Evolutionary conservation across 2,888 invertebrate species (phyloP).

Genomic region (Latheticus oryzae): DNA sequence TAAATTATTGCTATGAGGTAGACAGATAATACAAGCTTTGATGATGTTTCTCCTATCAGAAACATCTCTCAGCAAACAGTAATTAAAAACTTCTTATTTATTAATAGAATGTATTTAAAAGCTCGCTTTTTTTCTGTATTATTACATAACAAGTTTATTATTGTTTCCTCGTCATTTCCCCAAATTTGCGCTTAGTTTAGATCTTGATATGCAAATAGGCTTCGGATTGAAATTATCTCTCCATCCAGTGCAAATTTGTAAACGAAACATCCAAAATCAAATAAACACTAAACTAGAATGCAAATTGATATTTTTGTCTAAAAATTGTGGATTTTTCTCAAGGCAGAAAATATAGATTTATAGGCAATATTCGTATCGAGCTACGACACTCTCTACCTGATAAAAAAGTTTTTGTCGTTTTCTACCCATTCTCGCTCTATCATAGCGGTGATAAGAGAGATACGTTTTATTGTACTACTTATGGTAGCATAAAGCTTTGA

Average conservation of each 20-base stretch:
- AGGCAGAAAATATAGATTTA: slow-evolving; percentile 29
- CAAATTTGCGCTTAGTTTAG: slow-evolving; percentile 5
- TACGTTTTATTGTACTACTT: slow-evolving; percentile 40
- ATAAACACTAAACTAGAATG: slow-evolving; percentile 28
- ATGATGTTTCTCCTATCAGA: slow-evolving; percentile 14
- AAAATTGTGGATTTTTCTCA: slow-evolving; percentile 11
- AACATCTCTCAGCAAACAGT: too few species aligned
- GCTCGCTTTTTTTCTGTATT: too few species aligned
- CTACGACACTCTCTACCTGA: slow-evolving; percentile 34
- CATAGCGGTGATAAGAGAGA: slow-evolving; percentile 38
- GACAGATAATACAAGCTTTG: slow-evolving; percentile 20
- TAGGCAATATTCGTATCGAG: slow-evolving; percentile 22
- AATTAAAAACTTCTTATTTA: too few species aligned
- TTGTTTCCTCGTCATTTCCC: too few species aligned
- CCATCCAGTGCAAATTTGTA: slow-evolving; percentile 24
- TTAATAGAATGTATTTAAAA: too few species aligned
- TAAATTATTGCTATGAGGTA: slow-evolving; percentile 17
- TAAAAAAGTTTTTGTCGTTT: slow-evolving; percentile 35
- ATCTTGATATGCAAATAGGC: slow-evolving; percentile 25
- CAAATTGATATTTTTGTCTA: slow-evolving; percentile 20
- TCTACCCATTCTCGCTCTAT: slow-evolving; percentile 20
- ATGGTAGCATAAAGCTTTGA: slow-evolving; percentile 41
- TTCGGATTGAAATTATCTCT: slow-evolving; percentile 13
- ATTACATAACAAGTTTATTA: too few species aligned
- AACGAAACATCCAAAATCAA: slow-evolving; percentile 25